Conservation (phyloP, 2,797 vertebrate species). For the Notolabrus celidotus region DNA sequence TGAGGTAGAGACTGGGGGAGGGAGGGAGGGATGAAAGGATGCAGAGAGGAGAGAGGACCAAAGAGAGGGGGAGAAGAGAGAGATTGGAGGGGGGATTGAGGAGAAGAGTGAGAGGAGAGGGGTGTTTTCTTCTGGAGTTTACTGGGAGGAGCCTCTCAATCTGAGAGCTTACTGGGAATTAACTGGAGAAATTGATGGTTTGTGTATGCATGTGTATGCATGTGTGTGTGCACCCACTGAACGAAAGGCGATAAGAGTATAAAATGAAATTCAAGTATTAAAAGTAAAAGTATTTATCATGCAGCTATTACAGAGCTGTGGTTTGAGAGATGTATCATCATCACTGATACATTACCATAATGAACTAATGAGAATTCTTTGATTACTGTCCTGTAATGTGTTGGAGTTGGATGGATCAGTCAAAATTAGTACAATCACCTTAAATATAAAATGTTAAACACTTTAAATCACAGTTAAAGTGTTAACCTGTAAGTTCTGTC, state of each 20-base stretch:
- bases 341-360: background rate
- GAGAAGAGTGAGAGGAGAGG: background rate
- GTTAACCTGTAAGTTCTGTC: too few relatives aligned
- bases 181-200: background rate
- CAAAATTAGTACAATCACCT: too few relatives aligned
- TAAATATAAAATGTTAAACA: too few relatives aligned
- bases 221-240: slow-evolving; percentile 11
- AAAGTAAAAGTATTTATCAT: background rate
- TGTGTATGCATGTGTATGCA: slow-evolving; percentile 10
- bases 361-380: background rate
- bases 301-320: background rate
- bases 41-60: background rate
- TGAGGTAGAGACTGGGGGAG: too few relatives aligned
- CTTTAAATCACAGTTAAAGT: too few relatives aligned
- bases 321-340: background rate
- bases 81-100: background rate
- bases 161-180: slow-evolving; percentile 24
- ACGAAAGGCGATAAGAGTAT: background rate
- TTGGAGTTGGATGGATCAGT: background rate
- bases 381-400: background rate
- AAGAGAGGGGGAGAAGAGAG: background rate
- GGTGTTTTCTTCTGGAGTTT: slow-evolving; percentile 30
- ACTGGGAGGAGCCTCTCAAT: slow-evolving; percentile 40
- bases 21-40: slow-evolving; percentile 14
- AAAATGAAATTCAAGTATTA: background rate